phyloP scores from a whole-genome alignment of 2,113 vertebrate genomes.

The Anguilla japonica region DNA sequence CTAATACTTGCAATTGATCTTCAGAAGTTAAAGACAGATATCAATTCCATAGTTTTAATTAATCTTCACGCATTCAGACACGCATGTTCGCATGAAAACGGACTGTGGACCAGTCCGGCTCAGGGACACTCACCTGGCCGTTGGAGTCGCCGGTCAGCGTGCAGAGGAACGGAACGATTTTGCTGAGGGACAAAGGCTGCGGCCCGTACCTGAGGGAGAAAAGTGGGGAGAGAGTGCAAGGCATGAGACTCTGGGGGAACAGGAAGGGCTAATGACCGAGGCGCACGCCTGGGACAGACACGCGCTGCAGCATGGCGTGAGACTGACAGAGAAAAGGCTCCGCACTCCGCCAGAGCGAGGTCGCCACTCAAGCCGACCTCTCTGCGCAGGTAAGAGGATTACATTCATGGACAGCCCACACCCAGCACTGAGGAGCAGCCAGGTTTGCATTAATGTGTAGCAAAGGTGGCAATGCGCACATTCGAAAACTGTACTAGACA shows the following conservation, averaged over 20 bases:
- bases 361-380: not conserved
- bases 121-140: constrained; percentile 77
- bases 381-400: not conserved
- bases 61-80: not conserved
- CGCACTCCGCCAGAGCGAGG: not conserved
- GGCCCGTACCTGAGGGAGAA: constrained; percentile 74
- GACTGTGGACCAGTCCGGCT: too few relatives aligned
- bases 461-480: too few relatives aligned
- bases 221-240: not conserved
- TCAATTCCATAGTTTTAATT: not conserved
- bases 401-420: not conserved
- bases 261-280: too few relatives aligned
- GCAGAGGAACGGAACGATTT: constrained; percentile 89
- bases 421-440: not conserved
- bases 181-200: constrained; percentile 83
- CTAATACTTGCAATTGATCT: not conserved
- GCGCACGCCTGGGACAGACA: too few relatives aligned
- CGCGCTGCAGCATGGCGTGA: not conserved
- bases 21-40: too few relatives aligned
- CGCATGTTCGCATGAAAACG: too few relatives aligned
- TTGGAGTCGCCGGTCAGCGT: constrained; percentile 85
- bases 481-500: too few relatives aligned
- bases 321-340: not conserved
- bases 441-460: not conserved
- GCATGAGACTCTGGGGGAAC: too few relatives aligned